Evolutionary conservation across 2,113 vertebrate genomes (phyloP), one percentile per base, ranked within the genome.

Genomic region (Nanorana parkeri): DNA sequence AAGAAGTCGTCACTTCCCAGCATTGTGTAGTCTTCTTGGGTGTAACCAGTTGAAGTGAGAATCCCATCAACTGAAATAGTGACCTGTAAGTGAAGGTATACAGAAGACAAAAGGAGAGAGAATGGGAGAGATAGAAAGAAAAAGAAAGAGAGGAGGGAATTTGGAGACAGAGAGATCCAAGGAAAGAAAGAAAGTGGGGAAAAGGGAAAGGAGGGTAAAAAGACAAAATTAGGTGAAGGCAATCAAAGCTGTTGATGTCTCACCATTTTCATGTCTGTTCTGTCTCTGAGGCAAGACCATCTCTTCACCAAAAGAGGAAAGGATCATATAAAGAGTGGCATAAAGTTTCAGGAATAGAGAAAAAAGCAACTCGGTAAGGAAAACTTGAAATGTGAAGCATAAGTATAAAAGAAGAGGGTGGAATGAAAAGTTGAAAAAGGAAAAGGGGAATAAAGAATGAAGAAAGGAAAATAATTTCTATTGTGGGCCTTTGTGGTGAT

Each of bases 1-100:
- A 97, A 98, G 91, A 97, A 96, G 86, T 97, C 96, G 17, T 97
- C 96, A 0, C 96, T 97, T 74, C 96, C 96, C 90, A 98, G 90
- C 96, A 97, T 98, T 90, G 96, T 97, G 91, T 95, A 97, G 84
- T 98, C 96, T 87, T 93, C 92, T 93, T 96, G 93, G 80, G 96
- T 83, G 95, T 97, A 95, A 90, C 96, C 58, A 15, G 96, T 97
- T 84, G 95, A 96, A 86, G 96, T 97, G 86, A 98, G 93, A 77
- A 98, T 95, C 69, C 96, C 96, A 15, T 97, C 96, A 88, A 98
- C 96, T 0, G 96, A 92, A 86, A 98, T 97, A 7, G 95, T 97
- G 84, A 98, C 96, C 91, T 92, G 88, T 83, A 84, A 76, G 87
- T 88, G 78, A 84, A 41, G 78, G 77, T 66, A 55, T 26, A 66